These are phyloP conservation scores for Psococerastis gibbosa DNA, from an alignment of 2,888 invertebrate genomes.

Conservation along the genomic window DNA sequence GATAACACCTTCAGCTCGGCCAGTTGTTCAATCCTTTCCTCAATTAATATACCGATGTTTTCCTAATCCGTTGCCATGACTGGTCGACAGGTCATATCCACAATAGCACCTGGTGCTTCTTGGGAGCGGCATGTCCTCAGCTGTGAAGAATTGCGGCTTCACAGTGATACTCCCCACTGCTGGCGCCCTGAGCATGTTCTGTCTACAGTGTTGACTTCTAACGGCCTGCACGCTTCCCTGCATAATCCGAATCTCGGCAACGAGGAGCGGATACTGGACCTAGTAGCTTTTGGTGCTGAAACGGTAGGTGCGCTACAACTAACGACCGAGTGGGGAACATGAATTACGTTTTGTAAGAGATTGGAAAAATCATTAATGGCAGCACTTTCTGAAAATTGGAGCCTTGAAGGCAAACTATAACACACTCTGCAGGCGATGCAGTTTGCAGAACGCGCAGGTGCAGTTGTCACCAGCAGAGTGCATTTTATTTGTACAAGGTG, in stretches of 20 bases:
- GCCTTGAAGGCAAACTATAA: no score
- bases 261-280: slow-evolving; percentile 34
- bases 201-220: slow-evolving; percentile 26
- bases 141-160: slow-evolving; percentile 32
- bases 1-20: no score
- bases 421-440: no score
- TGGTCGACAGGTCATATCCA: slow-evolving; percentile 36
- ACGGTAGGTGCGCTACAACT: slow-evolving; percentile 25
- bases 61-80: no score
- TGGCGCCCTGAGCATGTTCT: slow-evolving; percentile 26
- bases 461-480: no score
- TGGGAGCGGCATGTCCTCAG: slow-evolving; percentile 46
- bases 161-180: slow-evolving; percentile 25
- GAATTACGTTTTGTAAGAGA: no score
- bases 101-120: slow-evolving; percentile 45
- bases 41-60: no score
- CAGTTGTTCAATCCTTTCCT: no score
- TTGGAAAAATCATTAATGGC: slow-evolving; percentile 2
- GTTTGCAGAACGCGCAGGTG: no score
- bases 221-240: slow-evolving; percentile 26
- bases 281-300: slow-evolving; percentile 36
- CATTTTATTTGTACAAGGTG: no score
- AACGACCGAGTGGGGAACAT: no score
- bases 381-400: slow-evolving; percentile 16
- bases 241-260: slow-evolving; percentile 29